These are phyloP conservation scores for Cylindroiulus punctatus DNA, from an alignment of 2,888 invertebrate genomes.

Conservation along the genomic window DNA sequence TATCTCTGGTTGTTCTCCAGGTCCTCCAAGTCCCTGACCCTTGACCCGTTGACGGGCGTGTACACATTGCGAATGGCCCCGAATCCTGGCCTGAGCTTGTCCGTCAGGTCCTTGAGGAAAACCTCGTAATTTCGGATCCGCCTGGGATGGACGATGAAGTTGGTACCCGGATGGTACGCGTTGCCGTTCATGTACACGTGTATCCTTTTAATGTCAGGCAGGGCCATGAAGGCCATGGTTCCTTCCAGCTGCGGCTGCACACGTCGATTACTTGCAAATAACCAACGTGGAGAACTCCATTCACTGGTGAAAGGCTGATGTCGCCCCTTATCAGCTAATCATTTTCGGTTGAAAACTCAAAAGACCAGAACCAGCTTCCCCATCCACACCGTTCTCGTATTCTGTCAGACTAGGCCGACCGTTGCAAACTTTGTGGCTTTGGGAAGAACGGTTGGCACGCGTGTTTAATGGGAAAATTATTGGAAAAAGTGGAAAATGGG, in stretches of 20 bases:
- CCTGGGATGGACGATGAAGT: constrained; percentile 59
- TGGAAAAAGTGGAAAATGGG: not conserved
- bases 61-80: constrained; percentile 60
- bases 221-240: constrained; percentile 40
- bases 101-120: constrained; percentile 59
- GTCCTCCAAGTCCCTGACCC: constrained; percentile 58
- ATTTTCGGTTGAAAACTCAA: not conserved
- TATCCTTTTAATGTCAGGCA: constrained; percentile 60
- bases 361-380: not conserved
- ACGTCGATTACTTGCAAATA: not conserved
- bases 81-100: constrained; percentile 60
- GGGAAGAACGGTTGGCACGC: constrained; percentile 6
- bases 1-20: constrained; percentile 59
- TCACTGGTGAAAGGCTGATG: too few species aligned
- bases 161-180: constrained; percentile 58
- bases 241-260: not conserved
- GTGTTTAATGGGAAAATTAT: constrained; percentile 11
- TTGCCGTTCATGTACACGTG: constrained; percentile 60
- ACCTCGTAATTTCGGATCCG: constrained; percentile 59
- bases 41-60: constrained; percentile 59
- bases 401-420: not conserved
- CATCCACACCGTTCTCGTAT: not conserved
- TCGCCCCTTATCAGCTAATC: not conserved
- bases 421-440: not conserved
- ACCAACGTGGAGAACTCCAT: not conserved